These are phyloP conservation scores for Aphis craccivora DNA, from an alignment of 1,140 invertebrate genomes.

Conservation along the genomic window DNA sequence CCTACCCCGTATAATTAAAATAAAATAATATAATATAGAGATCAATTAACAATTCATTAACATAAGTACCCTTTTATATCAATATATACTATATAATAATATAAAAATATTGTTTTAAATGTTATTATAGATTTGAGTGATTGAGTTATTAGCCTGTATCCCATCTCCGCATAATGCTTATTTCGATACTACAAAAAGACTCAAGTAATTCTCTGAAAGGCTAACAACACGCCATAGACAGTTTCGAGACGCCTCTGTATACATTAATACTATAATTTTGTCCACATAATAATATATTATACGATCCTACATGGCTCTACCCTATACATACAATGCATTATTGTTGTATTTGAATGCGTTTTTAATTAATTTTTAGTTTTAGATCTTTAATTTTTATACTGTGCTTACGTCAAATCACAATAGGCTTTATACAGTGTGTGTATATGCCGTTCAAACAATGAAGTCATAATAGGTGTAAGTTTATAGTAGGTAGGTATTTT, in stretches of 20 bases:
- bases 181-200: not conserved
- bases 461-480: not conserved
- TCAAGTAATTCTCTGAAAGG: not conserved
- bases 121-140: not conserved
- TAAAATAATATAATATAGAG: too few species aligned
- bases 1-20: too few species aligned
- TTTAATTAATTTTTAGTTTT: constrained; percentile 37
- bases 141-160: too few species aligned
- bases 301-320: too few species aligned
- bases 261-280: not conserved
- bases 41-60: too few species aligned
- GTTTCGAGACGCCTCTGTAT: not conserved
- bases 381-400: constrained; percentile 18
- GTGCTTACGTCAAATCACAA: not conserved
- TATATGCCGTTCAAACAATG: not conserved
- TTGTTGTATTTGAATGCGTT: not conserved
- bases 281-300: not conserved
- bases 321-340: not conserved
- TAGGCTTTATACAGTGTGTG: not conserved
- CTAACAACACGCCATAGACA: not conserved
- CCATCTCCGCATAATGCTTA: not conserved
- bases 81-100: not conserved
- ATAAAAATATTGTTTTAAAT: not conserved
- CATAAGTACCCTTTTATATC: not conserved
- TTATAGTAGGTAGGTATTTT: not conserved